Evolutionary conservation across 2,113 vertebrate genomes (phyloP).

Genomic region (Amphilophus citrinellus): DNA sequence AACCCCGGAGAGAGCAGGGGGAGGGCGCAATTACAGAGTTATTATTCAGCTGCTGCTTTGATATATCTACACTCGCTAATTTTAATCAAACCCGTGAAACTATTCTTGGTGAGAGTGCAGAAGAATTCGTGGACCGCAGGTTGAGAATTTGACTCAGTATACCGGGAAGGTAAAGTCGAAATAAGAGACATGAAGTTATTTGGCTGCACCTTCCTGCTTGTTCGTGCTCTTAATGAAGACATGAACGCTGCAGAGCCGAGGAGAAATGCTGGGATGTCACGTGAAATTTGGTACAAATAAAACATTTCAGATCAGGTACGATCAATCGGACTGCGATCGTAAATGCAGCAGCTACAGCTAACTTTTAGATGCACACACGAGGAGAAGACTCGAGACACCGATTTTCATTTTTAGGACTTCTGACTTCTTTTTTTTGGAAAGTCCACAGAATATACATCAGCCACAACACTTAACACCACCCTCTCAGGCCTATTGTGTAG

Average conservation of each 20-base stretch:
- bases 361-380: background rate
- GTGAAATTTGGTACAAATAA: background rate
- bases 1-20: slow-evolving; percentile 15
- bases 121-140: slow-evolving; percentile 25
- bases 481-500: background rate
- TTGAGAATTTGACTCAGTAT: background rate
- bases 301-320: background rate
- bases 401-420: too few relatives aligned
- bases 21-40: slow-evolving; percentile 12
- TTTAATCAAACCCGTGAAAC: slow-evolving; percentile 45
- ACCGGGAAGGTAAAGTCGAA: background rate
- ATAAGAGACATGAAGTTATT: background rate
- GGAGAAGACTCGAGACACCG: too few relatives aligned
- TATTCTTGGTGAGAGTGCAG: slow-evolving; percentile 22
- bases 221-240: background rate
- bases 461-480: too few relatives aligned
- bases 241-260: background rate
- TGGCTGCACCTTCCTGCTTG: background rate
- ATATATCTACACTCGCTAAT: slow-evolving; percentile 55
- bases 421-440: background rate
- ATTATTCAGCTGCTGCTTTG: slow-evolving; percentile 55
- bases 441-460: background rate
- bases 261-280: background rate
- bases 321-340: background rate
- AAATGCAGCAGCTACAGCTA: background rate